Base-by-base conservation (phyloP, 2,888 invertebrate species). In the Ophonus ardosiacus region DNA sequence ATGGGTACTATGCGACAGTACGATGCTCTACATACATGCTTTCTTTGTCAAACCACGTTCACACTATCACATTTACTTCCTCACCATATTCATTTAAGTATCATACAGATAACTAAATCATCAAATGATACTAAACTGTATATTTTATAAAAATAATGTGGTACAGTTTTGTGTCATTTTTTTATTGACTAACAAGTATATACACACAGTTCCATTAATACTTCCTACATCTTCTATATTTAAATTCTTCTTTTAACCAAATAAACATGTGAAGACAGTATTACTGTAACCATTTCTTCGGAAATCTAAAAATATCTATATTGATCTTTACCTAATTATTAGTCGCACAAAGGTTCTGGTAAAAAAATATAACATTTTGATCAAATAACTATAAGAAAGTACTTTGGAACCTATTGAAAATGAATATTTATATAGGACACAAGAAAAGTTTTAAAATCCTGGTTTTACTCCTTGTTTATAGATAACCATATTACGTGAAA, bases 101-200 rank as follows among this genome's bases (percentile, higher is more conserved):
- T 15, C 57, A 59, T 15, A 7, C 18, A 13, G 59, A 59, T 59
- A 59, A 15, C 13, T 38, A 21, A 21, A 24, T 24, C 68, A 38
- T 43, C 10, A 43, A 43, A 74, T 74, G 71, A 74, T 43, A 18
- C 43, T 40, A 74, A 74, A 74, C 71, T 74, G 71, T 74, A 74
- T 43, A 43, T 74, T 18, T 40, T 43, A 10, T 43, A 74, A 8
- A 74, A 43, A 10, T 31, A 43, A 40, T 43, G 40, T 74, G 71
- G 71, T 74, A 74, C 71, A 74, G 71, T 74, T 68, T 68, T 68
- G 68, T 68, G 31, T 68, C n/a, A 68, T 68, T 68, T 38, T n/a
- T 68, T 17, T 59, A 59, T 17, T 51, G 43, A 59, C 59, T 59
- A n/a, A 59, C 43, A 51, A 51, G 13, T 51, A 51, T 51, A 51